Evolutionary conservation across 2,797 vertebrate genomes (phyloP).

Genomic region (Denticeps clupeoides): DNA sequence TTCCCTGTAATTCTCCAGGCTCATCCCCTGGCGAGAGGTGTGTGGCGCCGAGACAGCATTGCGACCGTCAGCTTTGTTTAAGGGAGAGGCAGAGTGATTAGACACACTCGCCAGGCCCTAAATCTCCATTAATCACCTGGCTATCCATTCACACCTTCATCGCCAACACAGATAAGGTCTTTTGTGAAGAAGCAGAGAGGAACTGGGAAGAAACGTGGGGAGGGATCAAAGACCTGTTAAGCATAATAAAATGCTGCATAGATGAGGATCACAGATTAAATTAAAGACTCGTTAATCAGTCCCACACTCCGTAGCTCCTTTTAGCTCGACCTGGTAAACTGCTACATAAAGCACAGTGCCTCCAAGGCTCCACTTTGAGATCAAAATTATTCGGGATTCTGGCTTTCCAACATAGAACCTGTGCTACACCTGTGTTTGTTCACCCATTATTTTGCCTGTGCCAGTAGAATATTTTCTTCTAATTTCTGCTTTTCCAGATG

Average conservation of each 20-base stretch:
- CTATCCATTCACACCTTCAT: slow-evolving; percentile 34
- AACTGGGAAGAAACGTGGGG: slow-evolving; percentile 12
- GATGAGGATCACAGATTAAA: slow-evolving; percentile 84
- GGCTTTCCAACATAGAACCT: too few relatives aligned
- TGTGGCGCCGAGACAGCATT: slow-evolving; percentile 22
- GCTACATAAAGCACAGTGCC: slow-evolving; percentile 47
- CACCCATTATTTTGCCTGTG: too few relatives aligned
- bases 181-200: background rate
- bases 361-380: slow-evolving; percentile 9
- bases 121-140: slow-evolving; percentile 55
- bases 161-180: slow-evolving; percentile 44
- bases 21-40: slow-evolving; percentile 21
- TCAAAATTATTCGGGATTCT: too few relatives aligned
- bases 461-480: too few relatives aligned
- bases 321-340: slow-evolving; percentile 50
- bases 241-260: slow-evolving; percentile 82
- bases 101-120: slow-evolving; percentile 41
- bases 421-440: too few relatives aligned
- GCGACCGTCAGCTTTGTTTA: slow-evolving; percentile 35
- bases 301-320: slow-evolving; percentile 57
- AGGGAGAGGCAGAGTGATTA: slow-evolving; percentile 27
- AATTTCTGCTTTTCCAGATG: too few relatives aligned
- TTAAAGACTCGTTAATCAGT: slow-evolving; percentile 89
- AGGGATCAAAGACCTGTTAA: slow-evolving; percentile 76
- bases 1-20: slow-evolving; percentile 31